Base-by-base conservation (phyloP, 1,140 invertebrate species). In the Drosophila biarmipes region DNA sequence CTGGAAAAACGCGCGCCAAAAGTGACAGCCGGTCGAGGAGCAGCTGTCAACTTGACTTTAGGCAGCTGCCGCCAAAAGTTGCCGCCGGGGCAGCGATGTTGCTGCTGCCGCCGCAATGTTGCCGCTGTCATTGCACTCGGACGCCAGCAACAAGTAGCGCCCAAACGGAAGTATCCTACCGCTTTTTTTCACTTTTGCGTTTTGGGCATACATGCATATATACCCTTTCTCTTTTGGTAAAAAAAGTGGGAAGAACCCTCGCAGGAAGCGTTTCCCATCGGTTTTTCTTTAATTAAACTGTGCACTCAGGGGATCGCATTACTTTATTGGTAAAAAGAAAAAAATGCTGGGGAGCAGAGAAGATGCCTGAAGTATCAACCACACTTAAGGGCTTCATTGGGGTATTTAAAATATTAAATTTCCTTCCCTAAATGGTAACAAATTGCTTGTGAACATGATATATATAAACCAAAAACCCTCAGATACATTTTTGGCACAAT, bases 41-140 rank as follows among this genome's bases (percentile, higher is more conserved):
- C 67, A 69, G 64, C 74, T 78, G 74, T 78, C 73, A 77, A 52
- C 55, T 71, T 77, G 73, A 71, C 73, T 77, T 78, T 54, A 46
- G 73, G 73, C 72, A 76, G 73, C 56, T 69, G 66, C 63, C 63
- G 21, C 49, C 63, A 38, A 69, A 45, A 40, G 57, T 55, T 55
- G 61, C 21, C 14, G 68, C 4, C 7, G 54, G 3, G 12, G 37
- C 24, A 40, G 40, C 17, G 52, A 11, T 63, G 51, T 24, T 40
- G 55, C n/a, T 42, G 68, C 27, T 38, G 73, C 51, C 42, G 66
- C 58, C 35, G 57, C 45, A 29, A 52, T 56, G 52, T 58, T 40
- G 72, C 71, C 46, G 78, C 68, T 67, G 53, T 69, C 68, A 73
- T 72, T 58, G 64, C 56, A 53, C 64, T 64, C 56, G 42, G 46